A percentile compares a stretch with the other conserved stretches of the same genome.
Evolutionary conservation across 2,888 invertebrate species (phyloP).

Genomic region (Philonicus albiceps): DNA sequence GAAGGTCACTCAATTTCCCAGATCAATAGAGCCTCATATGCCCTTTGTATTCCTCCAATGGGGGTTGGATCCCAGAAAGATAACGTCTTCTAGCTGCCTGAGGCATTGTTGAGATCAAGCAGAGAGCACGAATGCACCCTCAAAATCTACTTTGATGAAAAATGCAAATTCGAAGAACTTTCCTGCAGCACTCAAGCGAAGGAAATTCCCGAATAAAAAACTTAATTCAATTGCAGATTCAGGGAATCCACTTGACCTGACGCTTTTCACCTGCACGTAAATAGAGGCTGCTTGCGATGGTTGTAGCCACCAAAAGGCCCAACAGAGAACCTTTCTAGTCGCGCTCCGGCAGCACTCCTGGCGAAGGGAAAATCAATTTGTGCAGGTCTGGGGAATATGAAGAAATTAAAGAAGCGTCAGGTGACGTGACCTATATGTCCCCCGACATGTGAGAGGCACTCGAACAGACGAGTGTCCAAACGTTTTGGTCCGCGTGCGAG

Average conservation of each 20-base stretch:
- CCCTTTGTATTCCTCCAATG: background rate
- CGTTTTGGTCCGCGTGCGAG: background rate
- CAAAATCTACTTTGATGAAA: background rate
- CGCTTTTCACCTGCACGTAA: background rate
- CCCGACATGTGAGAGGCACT: background rate
- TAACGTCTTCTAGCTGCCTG: background rate
- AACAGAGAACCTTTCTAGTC: background rate
- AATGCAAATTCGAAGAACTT: constrained; percentile 1
- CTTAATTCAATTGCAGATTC: constrained; percentile 2
- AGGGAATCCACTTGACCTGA: background rate
- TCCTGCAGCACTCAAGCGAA: background rate
- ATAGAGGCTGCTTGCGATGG: background rate
- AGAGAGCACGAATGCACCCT: background rate
- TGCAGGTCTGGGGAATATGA: background rate
- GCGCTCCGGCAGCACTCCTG: background rate
- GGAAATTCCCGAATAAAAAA: background rate
- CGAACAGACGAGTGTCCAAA: background rate
- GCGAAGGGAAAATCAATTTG: background rate
- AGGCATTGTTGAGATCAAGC: background rate
- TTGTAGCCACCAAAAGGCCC: background rate
- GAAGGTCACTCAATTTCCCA: background rate
- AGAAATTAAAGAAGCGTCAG: background rate
- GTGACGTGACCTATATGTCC: background rate
- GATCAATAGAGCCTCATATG: background rate
- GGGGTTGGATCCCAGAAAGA: background rate